These are phyloP conservation scores for Eremophila alpestris DNA, from an alignment of 2,797 vertebrate species.

Conservation along the genomic window DNA sequence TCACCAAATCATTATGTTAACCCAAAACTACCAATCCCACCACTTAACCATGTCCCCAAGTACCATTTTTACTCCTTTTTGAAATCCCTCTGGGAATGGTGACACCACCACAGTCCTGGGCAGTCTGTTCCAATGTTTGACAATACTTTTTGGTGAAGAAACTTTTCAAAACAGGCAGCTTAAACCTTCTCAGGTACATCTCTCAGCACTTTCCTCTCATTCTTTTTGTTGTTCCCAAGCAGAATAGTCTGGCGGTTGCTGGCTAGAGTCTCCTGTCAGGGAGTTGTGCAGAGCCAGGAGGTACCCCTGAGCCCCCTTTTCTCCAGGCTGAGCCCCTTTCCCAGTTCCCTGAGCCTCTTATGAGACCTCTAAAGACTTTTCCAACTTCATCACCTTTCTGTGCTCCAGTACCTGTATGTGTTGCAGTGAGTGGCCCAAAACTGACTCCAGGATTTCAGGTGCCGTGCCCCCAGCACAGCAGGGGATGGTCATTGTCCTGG, in stretches of 20 bases:
- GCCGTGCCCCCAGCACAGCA: neutral
- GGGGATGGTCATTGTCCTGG: neutral
- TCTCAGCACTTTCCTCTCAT: neutral
- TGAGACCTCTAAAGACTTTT: neutral
- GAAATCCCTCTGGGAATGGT: neutral
- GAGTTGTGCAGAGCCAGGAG: neutral
- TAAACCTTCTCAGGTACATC: neutral
- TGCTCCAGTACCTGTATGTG: neutral
- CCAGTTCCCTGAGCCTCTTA: neutral
- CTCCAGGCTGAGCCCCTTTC: neutral
- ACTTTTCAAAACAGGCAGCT: neutral
- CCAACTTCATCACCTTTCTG: neutral
- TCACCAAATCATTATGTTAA: neutral
- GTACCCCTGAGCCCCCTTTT: neutral
- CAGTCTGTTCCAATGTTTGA: neutral
- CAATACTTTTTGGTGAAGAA: neutral
- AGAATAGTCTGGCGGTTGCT: neutral
- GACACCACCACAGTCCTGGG: too few species aligned
- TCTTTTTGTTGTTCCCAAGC: neutral
- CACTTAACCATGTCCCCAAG: neutral
- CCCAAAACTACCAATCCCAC: neutral
- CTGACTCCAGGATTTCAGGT: neutral
- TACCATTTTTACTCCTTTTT: too few species aligned
- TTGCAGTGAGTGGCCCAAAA: neutral
- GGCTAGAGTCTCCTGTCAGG: neutral